phyloP scores from a whole-genome alignment of 1,140 invertebrate genomes.

The Drosophila neocordata region DNA sequence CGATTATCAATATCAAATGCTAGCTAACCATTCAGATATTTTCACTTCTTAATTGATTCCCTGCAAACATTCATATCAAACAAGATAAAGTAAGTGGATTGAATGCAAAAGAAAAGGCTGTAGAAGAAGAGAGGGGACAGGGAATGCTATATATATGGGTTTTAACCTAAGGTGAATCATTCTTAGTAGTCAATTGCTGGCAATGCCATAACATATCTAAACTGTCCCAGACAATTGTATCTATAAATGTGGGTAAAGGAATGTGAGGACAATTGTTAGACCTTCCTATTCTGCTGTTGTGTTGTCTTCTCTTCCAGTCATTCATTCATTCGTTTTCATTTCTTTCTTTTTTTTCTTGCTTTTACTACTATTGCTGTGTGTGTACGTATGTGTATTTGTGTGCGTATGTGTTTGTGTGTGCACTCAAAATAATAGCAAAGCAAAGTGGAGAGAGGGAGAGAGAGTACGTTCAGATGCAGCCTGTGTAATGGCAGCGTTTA shows the following conservation, averaged over 20 bases:
- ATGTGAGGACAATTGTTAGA: not conserved
- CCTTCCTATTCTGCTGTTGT: not conserved
- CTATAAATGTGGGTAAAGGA: constrained; percentile 5
- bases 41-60: constrained; percentile 61
- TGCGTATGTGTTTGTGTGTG: constrained; percentile 42
- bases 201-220: constrained; percentile 18
- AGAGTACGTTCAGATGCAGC: constrained; percentile 37
- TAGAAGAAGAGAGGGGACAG: not conserved
- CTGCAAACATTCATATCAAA: constrained; percentile 48
- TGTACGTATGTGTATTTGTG: too few species aligned
- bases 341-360: constrained; percentile 52
- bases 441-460: too few species aligned
- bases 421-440: constrained; percentile 74
- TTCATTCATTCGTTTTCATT: constrained; percentile 21
- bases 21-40: constrained; percentile 8
- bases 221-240: constrained; percentile 55
- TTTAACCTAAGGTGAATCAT: constrained; percentile 18
- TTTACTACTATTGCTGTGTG: constrained; percentile 56
- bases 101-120: not conserved
- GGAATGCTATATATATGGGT: not conserved
- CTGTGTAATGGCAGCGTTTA: constrained; percentile 76
- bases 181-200: constrained; percentile 8
- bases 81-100: constrained; percentile 63
- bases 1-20: constrained; percentile 53
- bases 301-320: not conserved